Evolutionary conservation across 2,113 vertebrate species (phyloP).

Genomic region (Labrus mixtus): DNA sequence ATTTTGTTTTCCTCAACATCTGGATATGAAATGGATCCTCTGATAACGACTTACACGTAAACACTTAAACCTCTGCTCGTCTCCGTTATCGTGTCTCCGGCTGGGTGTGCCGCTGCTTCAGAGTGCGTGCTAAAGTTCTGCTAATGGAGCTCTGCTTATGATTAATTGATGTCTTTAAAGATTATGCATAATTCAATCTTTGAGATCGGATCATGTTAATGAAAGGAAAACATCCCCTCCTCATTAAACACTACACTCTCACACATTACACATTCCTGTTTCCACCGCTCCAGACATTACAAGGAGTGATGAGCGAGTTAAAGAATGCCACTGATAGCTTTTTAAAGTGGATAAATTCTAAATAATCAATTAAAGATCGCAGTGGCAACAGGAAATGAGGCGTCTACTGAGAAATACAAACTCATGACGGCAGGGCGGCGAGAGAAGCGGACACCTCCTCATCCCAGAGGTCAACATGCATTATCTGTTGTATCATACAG

Average conservation of each 20-base stretch:
- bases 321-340: constrained; percentile 33
- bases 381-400: constrained; percentile 40
- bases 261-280: too few relatives aligned
- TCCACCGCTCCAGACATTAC: constrained; percentile 18
- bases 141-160: constrained; percentile 10
- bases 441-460: constrained; percentile 37
- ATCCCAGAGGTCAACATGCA: constrained; percentile 8
- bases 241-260: neutral
- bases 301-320: constrained; percentile 32
- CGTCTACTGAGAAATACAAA: constrained; percentile 46
- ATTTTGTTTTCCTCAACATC: neutral
- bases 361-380: neutral
- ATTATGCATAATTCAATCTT: constrained; percentile 26
- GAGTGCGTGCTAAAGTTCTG: neutral
- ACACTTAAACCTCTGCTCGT: neutral
- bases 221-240: constrained; percentile 55
- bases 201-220: constrained; percentile 35
- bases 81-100: neutral
- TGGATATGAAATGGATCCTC: neutral
- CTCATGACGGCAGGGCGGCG: constrained; percentile 42
- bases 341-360: constrained; percentile 10
- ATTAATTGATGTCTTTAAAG: constrained; percentile 29
- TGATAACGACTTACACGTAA: neutral
- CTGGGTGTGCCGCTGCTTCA: neutral
- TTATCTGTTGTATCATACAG: neutral